Base-by-base conservation (phyloP, 2,113 vertebrate species). In the Psilopsiagon aurifrons region DNA sequence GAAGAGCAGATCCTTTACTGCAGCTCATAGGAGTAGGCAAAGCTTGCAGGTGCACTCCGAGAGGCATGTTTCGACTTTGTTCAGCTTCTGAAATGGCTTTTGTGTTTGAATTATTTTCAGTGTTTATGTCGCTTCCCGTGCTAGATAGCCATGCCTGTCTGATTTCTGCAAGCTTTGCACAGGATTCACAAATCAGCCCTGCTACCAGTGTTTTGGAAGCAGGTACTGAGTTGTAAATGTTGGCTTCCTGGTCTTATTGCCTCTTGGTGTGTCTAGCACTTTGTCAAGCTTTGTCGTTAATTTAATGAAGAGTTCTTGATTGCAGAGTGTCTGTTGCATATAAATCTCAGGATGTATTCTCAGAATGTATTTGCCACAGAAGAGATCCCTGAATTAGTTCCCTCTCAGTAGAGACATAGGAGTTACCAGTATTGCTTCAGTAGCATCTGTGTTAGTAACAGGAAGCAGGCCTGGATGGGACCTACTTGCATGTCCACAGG, bases 201-300 rank as follows among this genome's bases (percentile, higher is more conserved):
- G 44, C 82, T 86, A 28, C 73, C 44, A 12, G 16, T 90, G 79
- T 86, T 97, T 93, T 76, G 80, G 68, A 96, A 95, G 63, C 76
- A 71, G 96, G 64, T 69, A 71, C 63, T 6, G 5, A 92, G 44
- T 23, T 88, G 27, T 89, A 89, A 91, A 82, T 27, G 52, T 90
- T 62, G 55, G 11, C 75, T 90, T 95, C 67, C 33, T 27, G 13
- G 24, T 84, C 60, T 62, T 52, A 51, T 46, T 87, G 28, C 47
- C 13, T 85, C 28, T 94, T 79, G 51, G 3, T 91, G 70, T 20
- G n/a, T 89, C 84, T 86, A 84, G 51, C 44, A 33, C 28, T 69
- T 83, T 44, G 39, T 85, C 75, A 73, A 78, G 47, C 52, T 92
- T 88, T 68, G 60, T 90, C 59, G 73, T 92, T 47, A 44, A 29